These are phyloP conservation scores for Pectinophora gossypiella DNA, from an alignment of 1,140 invertebrate genomes.

Conservation along the genomic window DNA sequence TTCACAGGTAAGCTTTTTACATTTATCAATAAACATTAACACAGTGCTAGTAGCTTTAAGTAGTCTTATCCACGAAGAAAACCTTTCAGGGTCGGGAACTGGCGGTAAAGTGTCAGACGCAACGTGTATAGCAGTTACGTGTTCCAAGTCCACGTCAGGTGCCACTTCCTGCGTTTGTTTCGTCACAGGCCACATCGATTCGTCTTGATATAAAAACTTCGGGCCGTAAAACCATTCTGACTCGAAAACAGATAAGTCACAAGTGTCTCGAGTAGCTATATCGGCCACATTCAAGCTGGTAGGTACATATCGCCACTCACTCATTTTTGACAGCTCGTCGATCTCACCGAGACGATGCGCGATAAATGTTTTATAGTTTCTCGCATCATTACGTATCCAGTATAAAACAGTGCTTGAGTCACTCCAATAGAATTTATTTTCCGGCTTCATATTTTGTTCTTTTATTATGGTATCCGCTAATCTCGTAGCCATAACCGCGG, in stretches of 20 bases:
- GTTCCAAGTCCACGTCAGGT: too few relatives aligned
- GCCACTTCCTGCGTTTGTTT: neutral
- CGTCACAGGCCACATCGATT: neutral
- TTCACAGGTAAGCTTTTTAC: neutral
- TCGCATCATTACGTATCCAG: constrained; percentile 34
- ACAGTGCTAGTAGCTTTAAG: neutral
- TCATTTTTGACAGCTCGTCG: constrained; percentile 17
- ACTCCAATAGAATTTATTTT: constrained; percentile 24
- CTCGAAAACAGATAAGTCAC: too few relatives aligned
- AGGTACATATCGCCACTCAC: constrained; percentile 30
- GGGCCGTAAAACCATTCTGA: neutral
- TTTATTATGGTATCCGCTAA: constrained; percentile 12
- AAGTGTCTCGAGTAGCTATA: too few relatives aligned
- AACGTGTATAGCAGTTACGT: neutral
- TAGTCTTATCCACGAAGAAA: neutral
- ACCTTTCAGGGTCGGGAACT: neutral
- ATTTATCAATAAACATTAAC: neutral
- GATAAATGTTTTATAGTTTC: constrained; percentile 26
- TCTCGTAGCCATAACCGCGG: constrained; percentile 7
- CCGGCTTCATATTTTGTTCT: constrained; percentile 10
- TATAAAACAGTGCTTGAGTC: constrained; percentile 32
- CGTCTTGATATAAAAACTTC: neutral
- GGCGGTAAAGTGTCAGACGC: neutral
- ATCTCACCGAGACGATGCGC: constrained; percentile 39
- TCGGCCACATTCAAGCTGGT: too few relatives aligned